Evolutionary conservation across 2,113 vertebrate genomes (phyloP).

Genomic region (Pedionomus torquatus): DNA sequence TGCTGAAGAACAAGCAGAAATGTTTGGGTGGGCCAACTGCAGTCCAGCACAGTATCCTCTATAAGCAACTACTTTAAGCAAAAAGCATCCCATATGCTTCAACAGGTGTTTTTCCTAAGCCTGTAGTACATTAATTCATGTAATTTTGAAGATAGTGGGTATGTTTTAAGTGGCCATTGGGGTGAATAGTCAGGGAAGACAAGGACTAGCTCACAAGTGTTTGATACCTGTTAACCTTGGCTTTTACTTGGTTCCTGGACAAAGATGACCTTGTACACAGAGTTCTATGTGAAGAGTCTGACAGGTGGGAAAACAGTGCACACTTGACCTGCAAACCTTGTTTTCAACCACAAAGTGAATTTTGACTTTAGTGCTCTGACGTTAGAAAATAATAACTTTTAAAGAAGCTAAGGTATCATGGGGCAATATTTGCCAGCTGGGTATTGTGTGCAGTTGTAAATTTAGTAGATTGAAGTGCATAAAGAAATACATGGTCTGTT

Average conservation of each 20-base stretch:
- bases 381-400: background rate
- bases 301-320: background rate
- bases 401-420: background rate
- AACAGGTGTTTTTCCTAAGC: background rate
- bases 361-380: background rate
- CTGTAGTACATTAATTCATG: background rate
- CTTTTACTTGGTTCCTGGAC: background rate
- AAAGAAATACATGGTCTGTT: background rate
- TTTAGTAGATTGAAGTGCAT: background rate
- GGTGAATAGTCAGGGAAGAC: background rate
- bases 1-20: background rate
- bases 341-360: background rate
- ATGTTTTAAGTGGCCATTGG: background rate
- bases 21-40: background rate
- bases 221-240: background rate
- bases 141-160: background rate
- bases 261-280: background rate
- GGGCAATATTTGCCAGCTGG: background rate
- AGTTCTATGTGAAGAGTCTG: background rate
- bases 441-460: background rate
- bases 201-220: background rate
- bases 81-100: background rate
- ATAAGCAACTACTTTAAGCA: background rate
- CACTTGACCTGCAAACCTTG: background rate
- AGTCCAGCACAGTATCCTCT: background rate